A percentile compares a stretch with the other conserved stretches of the same genome.
These are phyloP conservation scores for Phortica magna DNA, from an alignment of 2,888 invertebrate species.

Conservation along the genomic window DNA sequence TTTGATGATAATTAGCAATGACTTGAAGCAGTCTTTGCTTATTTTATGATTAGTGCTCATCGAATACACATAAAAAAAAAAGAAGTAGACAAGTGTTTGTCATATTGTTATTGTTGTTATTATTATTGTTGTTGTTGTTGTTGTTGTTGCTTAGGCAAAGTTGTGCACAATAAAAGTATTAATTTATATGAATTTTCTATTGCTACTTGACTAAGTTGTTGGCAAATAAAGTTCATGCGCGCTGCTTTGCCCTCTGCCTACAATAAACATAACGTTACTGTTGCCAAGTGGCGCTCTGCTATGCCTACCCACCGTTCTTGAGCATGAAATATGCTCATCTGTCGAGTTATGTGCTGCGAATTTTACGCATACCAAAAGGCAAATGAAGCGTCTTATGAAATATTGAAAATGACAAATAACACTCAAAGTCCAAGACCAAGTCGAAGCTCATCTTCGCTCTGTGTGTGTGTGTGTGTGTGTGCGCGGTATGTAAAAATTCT, in stretches of 20 bases:
- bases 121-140: no score
- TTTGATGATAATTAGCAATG: no score
- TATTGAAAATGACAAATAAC: constrained; percentile 47
- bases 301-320: background rate
- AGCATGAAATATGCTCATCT: constrained; percentile 4
- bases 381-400: constrained; percentile 45
- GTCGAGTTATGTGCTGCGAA: background rate
- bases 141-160: no score
- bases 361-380: constrained; percentile 11
- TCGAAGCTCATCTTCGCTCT: background rate
- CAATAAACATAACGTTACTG: background rate
- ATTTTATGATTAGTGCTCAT: no score
- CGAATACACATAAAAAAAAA: no score
- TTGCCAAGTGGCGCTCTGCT: constrained; percentile 8
- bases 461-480: no score
- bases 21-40: no score
- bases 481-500: constrained; percentile 1
- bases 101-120: no score
- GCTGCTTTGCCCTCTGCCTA: background rate
- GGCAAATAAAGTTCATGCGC: background rate
- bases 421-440: constrained; percentile 3
- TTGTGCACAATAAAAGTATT: background rate
- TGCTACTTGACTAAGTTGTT: background rate
- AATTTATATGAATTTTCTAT: background rate
- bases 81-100: no score